Evolutionary conservation across 92 coral and sea anemone species (phyloP), one percentile per base, ranked within the genome.

Genomic region (Parazoanthus atlanticus): DNA sequence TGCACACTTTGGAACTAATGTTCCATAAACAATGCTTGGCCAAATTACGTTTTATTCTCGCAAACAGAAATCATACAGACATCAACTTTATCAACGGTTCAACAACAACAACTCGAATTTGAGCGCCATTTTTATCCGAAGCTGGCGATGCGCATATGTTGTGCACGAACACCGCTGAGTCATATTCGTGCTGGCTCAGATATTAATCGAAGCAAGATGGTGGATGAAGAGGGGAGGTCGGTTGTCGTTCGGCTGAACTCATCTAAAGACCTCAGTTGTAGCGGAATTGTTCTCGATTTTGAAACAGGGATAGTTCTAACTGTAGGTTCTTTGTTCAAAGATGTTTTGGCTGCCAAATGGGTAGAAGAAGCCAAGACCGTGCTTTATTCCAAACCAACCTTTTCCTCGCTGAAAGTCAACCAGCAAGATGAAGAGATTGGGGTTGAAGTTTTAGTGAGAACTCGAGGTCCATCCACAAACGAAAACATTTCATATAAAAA

Each of bases 241-340:
- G 94, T 89, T 38, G 92, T 92, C 17, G 90, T 92, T 25, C 61
- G 67, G 66, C 78, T 41, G 23, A 56, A 36, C 15, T 70, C 88
- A 25, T 82, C 89, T 49, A 81, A 80, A 66, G 88, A 88, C 80
- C 54, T 85, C 74, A 95, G 98, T 88, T 95, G 98, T 43, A 91
- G 93, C 71, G 98, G 98, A 23, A 85, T 92, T 26, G 76, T 95
- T 28, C 88, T 95, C 67, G 96, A 95, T 88, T 70, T 61, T 26
- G 40, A 86, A 0, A 84, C 70, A 3, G 98, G 98, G 3, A 86
- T 90, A 28, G 79, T 95, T 26, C 86, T 95, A 73, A 93, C 98
- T 73, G 92, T 91, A 66, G 98, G 96, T 5, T 91, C 96, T 72
- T 73, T 95, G 46, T 89, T 91, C 64, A 76, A 58, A 76, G 90